Conservation (phyloP, 1,140 invertebrate species). For the Thalassaphorura encarpata region DNA sequence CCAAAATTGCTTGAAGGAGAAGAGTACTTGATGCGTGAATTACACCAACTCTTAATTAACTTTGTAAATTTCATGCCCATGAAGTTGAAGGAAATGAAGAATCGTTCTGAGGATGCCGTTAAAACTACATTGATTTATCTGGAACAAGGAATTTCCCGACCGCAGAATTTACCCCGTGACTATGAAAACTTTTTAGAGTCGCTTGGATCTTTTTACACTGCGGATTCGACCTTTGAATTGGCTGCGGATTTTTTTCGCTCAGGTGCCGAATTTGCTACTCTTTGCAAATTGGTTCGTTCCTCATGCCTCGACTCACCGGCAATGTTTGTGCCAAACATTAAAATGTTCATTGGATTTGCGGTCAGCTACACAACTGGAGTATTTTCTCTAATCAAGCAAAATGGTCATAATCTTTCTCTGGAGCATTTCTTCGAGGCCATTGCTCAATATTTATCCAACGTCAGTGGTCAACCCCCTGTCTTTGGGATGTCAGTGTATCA, state of each 20-base stretch:
- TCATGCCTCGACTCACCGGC: conserved; percentile 73
- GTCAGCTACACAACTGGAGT: conserved; percentile 60
- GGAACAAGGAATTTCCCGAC: conserved; percentile 24
- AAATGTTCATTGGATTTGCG: conserved; percentile 72
- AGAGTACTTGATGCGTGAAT: conserved; percentile 51
- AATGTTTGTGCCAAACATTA: conserved; percentile 75
- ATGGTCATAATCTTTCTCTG: conserved; percentile 59
- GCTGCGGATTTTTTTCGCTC: conserved; percentile 20
- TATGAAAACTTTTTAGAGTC: conserved; percentile 29
- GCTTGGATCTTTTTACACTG: conserved; percentile 18
- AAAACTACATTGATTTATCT: conserved; percentile 65
- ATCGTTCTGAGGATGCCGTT: conserved; percentile 75
- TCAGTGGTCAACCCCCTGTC: background rate
- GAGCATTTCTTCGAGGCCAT: conserved; percentile 82
- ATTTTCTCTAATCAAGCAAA: conserved; percentile 74
- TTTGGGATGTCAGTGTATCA: background rate
- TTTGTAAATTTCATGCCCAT: conserved; percentile 88
- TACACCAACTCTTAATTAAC: conserved; percentile 80
- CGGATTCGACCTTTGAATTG: conserved; percentile 10
- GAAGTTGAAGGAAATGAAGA: conserved; percentile 66
- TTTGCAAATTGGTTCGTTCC: conserved; percentile 83
- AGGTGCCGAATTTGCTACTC: conserved; percentile 37
- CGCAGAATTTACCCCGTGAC: conserved; percentile 7
- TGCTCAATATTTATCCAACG: conserved; percentile 54
- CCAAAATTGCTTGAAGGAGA: conserved; percentile 9